phyloP scores from a whole-genome alignment of 2,797 vertebrate genomes.

The Alexandromys oeconomus region DNA sequence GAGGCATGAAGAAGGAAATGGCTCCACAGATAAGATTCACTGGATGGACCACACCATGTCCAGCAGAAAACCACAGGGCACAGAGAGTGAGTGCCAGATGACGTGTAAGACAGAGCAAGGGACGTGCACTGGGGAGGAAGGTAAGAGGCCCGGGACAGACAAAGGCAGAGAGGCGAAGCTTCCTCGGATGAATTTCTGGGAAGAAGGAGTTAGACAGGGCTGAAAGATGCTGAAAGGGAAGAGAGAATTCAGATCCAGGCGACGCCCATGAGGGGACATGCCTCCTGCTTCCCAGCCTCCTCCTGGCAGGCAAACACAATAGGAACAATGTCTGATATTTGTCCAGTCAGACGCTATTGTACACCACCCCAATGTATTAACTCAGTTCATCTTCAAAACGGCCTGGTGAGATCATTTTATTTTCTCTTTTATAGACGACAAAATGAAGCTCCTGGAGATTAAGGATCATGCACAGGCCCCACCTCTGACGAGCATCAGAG shows the following conservation, averaged over 20 bases:
- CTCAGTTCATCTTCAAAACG: neutral
- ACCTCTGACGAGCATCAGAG: neutral
- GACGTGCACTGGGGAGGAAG: neutral
- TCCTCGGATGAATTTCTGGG: fast-evolving
- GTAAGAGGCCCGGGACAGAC: neutral
- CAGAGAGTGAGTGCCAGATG: neutral
- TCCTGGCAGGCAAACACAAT: neutral
- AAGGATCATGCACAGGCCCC: neutral
- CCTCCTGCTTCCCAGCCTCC: neutral
- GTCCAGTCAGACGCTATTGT: neutral
- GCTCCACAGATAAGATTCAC: neutral
- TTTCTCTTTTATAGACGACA: neutral
- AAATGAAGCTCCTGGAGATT: neutral
- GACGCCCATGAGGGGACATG: neutral
- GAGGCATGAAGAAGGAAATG: neutral
- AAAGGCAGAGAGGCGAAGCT: fast-evolving
- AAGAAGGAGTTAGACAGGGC: neutral
- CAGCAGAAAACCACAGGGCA: neutral
- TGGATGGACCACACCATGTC: neutral
- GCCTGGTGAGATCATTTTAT: neutral
- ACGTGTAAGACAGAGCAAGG: fast-evolving
- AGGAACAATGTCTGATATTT: neutral
- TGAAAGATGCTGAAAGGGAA: neutral
- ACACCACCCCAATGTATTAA: neutral
- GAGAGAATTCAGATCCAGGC: neutral